phyloP scores from a whole-genome alignment of 1,140 invertebrate genomes.

The Sipha flava region DNA sequence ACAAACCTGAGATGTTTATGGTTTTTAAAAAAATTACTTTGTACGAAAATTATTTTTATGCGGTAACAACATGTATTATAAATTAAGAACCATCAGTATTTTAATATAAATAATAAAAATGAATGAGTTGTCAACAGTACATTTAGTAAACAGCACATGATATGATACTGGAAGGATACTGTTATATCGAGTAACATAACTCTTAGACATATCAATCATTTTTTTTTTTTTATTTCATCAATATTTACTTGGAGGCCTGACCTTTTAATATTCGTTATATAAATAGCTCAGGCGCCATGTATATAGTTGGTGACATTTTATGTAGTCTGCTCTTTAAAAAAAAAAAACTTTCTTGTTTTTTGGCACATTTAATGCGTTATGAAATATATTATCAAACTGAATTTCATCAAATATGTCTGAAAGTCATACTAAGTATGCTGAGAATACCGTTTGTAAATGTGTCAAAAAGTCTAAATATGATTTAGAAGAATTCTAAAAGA shows the following conservation, averaged over 20 bases:
- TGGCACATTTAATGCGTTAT: constrained; percentile 6
- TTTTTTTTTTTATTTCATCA: not conserved
- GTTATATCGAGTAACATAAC: not conserved
- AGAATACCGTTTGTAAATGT: not conserved
- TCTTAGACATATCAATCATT: constrained; percentile 20
- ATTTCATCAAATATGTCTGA: not conserved
- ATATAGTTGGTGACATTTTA: constrained; percentile 14
- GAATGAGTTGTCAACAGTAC: not conserved
- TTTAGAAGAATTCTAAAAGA: not conserved
- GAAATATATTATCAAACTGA: not conserved
- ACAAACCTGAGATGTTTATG: no score
- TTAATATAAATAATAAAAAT: not conserved
- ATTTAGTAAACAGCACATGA: not conserved
- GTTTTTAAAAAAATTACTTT: no score
- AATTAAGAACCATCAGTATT: not conserved
- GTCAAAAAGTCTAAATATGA: not conserved
- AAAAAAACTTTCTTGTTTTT: not conserved
- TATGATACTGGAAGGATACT: not conserved
- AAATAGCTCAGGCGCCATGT: not conserved
- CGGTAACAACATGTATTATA: no score
- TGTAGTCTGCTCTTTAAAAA: not conserved
- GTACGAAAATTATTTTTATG: not conserved
- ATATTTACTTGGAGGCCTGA: constrained; percentile 15
- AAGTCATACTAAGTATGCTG: not conserved
- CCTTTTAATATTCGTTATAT: constrained; percentile 17